These are phyloP conservation scores for Andrena dorsata DNA, from an alignment of 2,888 invertebrate genomes.

Conservation along the genomic window DNA sequence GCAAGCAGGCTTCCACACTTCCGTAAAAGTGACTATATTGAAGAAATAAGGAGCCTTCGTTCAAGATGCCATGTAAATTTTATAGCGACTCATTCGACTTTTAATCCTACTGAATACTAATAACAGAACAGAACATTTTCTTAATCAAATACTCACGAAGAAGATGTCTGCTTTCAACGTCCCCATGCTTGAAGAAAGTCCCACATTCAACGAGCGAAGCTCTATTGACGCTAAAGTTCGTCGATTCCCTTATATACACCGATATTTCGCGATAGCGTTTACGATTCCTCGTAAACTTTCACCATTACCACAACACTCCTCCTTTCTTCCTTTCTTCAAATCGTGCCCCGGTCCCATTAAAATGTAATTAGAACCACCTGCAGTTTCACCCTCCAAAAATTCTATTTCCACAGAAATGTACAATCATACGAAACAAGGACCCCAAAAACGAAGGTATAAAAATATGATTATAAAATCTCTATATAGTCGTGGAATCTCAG, in stretches of 20 bases:
- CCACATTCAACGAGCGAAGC: background rate
- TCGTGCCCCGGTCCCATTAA: too few relatives aligned
- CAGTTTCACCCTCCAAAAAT: background rate
- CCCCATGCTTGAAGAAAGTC: conserved; percentile 3
- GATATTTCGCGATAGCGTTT: background rate
- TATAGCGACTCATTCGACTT: too few relatives aligned
- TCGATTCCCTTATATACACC: conserved; percentile 24
- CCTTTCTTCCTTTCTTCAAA: background rate
- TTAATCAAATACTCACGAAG: conserved; percentile 12
- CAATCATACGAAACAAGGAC: background rate
- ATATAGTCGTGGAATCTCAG: background rate
- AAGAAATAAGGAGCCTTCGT: too few relatives aligned
- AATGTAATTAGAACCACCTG: background rate
- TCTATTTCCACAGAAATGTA: conserved; percentile 17
- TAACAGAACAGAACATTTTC: background rate
- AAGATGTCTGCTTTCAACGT: background rate
- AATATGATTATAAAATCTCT: background rate
- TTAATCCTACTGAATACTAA: too few relatives aligned
- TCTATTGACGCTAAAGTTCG: background rate
- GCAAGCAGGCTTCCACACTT: too few relatives aligned
- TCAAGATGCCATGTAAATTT: too few relatives aligned
- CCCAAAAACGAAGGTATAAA: background rate
- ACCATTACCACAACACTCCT: background rate
- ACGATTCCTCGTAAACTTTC: conserved; percentile 41
- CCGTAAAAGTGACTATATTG: too few relatives aligned